Evolutionary conservation across 2,797 vertebrate genomes (phyloP).

Genomic region (Melanotaenia pygmaea): DNA sequence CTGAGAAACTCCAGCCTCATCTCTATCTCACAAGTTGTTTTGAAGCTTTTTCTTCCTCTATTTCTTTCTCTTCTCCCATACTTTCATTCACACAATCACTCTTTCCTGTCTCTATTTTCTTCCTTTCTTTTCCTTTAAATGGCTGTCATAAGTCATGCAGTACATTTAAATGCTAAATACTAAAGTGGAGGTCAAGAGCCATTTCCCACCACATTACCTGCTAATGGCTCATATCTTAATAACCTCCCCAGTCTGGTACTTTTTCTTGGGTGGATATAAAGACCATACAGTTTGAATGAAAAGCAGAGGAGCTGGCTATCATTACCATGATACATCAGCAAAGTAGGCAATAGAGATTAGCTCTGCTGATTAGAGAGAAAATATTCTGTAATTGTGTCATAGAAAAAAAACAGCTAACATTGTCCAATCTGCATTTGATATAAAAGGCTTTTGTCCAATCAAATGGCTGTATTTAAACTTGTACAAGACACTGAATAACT

Average conservation of each 20-base stretch:
- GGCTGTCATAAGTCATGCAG: conserved; percentile 71
- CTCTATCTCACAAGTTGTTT: conserved; percentile 52
- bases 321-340: conserved; percentile 37
- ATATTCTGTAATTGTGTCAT: conserved; percentile 21
- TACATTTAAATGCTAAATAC: conserved; percentile 81
- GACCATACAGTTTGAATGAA: conserved; percentile 48
- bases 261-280: conserved; percentile 65
- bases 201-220: conserved; percentile 79
- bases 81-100: conserved; percentile 27
- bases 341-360: conserved; percentile 31
- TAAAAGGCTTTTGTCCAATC: too few relatives aligned
- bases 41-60: conserved; percentile 8
- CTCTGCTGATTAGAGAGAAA: conserved; percentile 31
- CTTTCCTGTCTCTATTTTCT: conserved; percentile 3
- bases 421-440: too few relatives aligned
- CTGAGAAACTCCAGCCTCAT: conserved; percentile 54
- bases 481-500: too few relatives aligned
- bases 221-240: conserved; percentile 83
- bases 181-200: conserved; percentile 78
- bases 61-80: conserved; percentile 7
- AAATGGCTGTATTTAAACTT: too few relatives aligned
- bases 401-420: not conserved
- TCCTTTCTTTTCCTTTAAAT: conserved; percentile 48
- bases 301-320: conserved; percentile 27
- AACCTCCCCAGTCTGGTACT: conserved; percentile 68